Percentiles rank a stretch among this genome's conserved stretches.
Evolutionary conservation across 1,140 invertebrate genomes (phyloP).

Genomic region (Drusus annulatus): DNA sequence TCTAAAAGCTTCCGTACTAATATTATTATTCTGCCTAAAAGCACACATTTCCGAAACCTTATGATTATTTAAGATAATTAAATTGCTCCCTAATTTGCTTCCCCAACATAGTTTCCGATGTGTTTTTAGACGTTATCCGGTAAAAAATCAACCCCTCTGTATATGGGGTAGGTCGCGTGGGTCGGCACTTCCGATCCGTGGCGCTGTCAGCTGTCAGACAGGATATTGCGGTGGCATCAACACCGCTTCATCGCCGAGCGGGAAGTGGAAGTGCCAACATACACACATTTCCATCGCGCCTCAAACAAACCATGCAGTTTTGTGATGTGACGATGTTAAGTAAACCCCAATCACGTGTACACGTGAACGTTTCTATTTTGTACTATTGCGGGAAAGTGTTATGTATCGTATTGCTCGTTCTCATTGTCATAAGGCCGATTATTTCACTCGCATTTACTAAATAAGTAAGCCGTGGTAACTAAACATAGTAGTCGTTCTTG

Average conservation of each 20-base stretch:
- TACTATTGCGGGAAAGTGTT: no score
- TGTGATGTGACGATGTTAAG: no score
- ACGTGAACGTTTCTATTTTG: no score
- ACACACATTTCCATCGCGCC: background rate
- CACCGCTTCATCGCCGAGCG: background rate
- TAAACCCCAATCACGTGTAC: no score
- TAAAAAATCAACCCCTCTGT: constrained; percentile 20
- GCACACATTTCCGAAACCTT: background rate
- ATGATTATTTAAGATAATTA: constrained; percentile 25
- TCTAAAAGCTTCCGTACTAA: background rate
- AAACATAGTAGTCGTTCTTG: no score
- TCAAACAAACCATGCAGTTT: no score
- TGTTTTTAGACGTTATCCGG: constrained; percentile 26
- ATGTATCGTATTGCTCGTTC: no score
- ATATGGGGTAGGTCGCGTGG: constrained; percentile 2
- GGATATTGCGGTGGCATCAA: constrained; percentile 3
- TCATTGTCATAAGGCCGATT: no score
- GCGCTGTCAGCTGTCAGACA: constrained; percentile 7
- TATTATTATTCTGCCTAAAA: constrained; percentile 8
- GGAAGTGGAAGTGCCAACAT: background rate
- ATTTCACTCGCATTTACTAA: no score
- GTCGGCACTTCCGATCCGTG: constrained; percentile 24
- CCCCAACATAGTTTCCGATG: constrained; percentile 32
- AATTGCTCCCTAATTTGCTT: constrained; percentile 27
- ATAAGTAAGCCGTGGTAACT: no score